These are phyloP conservation scores for Agrilus cyanescens DNA, from an alignment of 2,888 invertebrate genomes.

Conservation along the genomic window DNA sequence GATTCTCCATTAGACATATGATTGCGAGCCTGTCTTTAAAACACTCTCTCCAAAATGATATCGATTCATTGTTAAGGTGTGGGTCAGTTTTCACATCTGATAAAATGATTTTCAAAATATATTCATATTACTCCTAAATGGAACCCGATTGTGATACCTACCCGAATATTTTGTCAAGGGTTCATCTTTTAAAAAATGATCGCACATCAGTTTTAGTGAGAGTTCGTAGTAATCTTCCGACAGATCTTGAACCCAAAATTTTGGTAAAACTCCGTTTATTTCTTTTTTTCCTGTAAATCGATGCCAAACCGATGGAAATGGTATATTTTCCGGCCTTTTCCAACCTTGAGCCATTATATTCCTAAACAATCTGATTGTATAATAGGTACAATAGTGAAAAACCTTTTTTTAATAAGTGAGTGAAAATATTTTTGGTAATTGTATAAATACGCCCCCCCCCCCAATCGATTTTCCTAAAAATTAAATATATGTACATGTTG, in stretches of 20 bases:
- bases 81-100: constrained; percentile 1
- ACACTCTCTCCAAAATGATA: constrained; percentile 11
- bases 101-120: too few relatives aligned
- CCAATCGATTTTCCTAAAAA: too few relatives aligned
- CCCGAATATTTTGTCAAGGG: too few relatives aligned
- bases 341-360: constrained; percentile 21
- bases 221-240: constrained; percentile 35
- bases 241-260: constrained; percentile 42
- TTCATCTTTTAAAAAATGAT: constrained; percentile 39
- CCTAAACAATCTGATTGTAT: too few relatives aligned
- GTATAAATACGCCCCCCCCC: too few relatives aligned
- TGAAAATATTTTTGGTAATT: too few relatives aligned
- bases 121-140: too few relatives aligned
- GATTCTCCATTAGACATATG: constrained; percentile 29
- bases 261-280: constrained; percentile 25
- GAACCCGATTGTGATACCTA: too few relatives aligned
- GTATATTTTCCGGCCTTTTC: constrained; percentile 32
- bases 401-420: too few relatives aligned
- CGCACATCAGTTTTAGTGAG: constrained; percentile 34
- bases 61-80: constrained; percentile 4
- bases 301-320: constrained; percentile 36
- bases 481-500: too few relatives aligned
- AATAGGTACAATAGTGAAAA: too few relatives aligned
- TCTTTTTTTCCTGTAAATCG: constrained; percentile 30
- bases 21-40: constrained; percentile 27